phyloP scores from a whole-genome alignment of 2,113 vertebrate species.

The Polypterus bichir region DNA sequence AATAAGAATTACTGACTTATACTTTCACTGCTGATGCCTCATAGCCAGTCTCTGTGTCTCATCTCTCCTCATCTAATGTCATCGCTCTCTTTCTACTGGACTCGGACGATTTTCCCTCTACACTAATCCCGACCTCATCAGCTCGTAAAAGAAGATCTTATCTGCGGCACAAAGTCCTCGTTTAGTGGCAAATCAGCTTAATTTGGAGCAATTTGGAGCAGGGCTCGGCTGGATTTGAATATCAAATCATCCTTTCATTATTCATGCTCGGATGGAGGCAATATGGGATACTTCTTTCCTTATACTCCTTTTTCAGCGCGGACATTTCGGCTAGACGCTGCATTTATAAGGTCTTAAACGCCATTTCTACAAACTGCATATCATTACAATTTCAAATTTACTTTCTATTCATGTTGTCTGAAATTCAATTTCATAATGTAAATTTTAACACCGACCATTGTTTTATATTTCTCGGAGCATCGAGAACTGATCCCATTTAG shows the following conservation, averaged over 20 bases:
- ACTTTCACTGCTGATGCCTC: constrained; percentile 41
- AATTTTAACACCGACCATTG: no score
- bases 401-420: no score
- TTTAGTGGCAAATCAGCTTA: constrained; percentile 69
- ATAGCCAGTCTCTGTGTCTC: not conserved
- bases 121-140: constrained; percentile 68
- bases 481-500: no score
- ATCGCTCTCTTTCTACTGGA: constrained; percentile 6
- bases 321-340: no score
- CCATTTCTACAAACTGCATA: no score
- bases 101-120: constrained; percentile 36
- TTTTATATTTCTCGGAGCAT: no score
- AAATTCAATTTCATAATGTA: no score
- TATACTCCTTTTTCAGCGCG: no score
- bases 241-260: constrained; percentile 55
- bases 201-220: constrained; percentile 66
- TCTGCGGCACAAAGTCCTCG: constrained; percentile 62
- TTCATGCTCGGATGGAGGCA: constrained; percentile 28
- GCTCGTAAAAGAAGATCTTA: constrained; percentile 50
- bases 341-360: no score
- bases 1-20: constrained; percentile 37
- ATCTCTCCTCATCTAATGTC: not conserved
- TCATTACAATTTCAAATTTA: no score
- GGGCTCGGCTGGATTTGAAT: constrained; percentile 62
- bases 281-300: constrained; percentile 33